Percentiles rank a stretch among this genome's conserved stretches.
These are phyloP conservation scores for Notolabrus celidotus DNA, from an alignment of 2,797 vertebrate genomes.

Conservation along the genomic window DNA sequence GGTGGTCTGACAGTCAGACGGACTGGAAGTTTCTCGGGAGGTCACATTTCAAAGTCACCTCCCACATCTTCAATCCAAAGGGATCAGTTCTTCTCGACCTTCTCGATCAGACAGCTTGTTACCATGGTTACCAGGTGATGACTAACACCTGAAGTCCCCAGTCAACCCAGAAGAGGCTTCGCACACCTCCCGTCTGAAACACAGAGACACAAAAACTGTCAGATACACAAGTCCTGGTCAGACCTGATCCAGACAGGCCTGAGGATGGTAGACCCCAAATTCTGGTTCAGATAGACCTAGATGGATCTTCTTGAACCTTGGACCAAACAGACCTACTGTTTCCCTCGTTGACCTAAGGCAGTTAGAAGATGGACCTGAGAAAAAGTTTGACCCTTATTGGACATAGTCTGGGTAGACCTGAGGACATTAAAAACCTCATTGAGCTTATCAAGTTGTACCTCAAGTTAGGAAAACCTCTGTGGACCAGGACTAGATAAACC, in stretches of 20 bases:
- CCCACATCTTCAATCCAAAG: conserved; percentile 18
- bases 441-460: too few relatives aligned
- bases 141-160: not conserved
- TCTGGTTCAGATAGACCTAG: not conserved
- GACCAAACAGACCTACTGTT: too few relatives aligned
- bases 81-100: not conserved
- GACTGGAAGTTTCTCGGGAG: conserved; percentile 15
- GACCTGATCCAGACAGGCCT: not conserved
- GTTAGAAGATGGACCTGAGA: too few relatives aligned
- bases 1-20: conserved; percentile 15
- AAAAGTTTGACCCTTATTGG: too few relatives aligned
- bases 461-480: too few relatives aligned
- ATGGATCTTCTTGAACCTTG: too few relatives aligned
- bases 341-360: too few relatives aligned
- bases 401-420: not conserved
- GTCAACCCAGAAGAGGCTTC: not conserved
- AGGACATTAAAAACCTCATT: not conserved
- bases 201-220: not conserved
- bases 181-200: conserved; percentile 9
- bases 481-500: too few relatives aligned
- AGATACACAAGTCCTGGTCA: not conserved
- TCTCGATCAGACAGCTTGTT: not conserved
- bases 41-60: not conserved
- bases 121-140: conserved; percentile 6
- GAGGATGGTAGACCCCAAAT: too few relatives aligned